Evolutionary conservation across 2,888 invertebrate species (phyloP), one percentile per base, ranked within the genome.

Genomic region (Chalcosyrphus nemorum): DNA sequence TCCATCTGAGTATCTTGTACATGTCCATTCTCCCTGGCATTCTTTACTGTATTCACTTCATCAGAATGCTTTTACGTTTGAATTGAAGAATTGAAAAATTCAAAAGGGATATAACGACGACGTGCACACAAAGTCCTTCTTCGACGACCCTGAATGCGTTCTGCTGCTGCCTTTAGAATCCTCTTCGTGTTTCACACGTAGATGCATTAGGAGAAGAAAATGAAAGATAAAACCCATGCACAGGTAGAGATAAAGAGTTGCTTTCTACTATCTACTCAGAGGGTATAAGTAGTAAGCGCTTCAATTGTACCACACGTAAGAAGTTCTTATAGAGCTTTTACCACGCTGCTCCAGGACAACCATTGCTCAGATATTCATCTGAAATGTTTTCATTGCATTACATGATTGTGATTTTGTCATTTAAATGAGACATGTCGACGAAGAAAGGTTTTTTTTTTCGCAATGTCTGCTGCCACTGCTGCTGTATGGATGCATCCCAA

Each of bases 371-470:
- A 74, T 65, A 84, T 80, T 80, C 84, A 84, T 70, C 61, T 80
- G 65, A 84, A 84, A 75, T 68, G 74, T 74, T 80, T 84, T 80
- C 63, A 80, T 84, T 78, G 80, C 84, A 74, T 84, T 80, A 68
- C 74, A 41, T 70, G 78, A 80, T 68, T 84, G 80, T 74, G 74
- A 84, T 74, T 84, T 84, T 84, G 84, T 81, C 80, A 84, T 80
- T 80, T 75, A 84, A 84, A 84, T 81, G 80, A 84, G 80, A 84
- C 70, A 80, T 66, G 80, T 75, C 66, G 72, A 68, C 29, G 72
- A 61, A 61, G 43, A 24, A 11, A 5, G 29, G 29, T 29, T 4
- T 4, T 27, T 27, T 54, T 27, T 38, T 24, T 35, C 38, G 35
- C 56, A 59, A 50, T 41, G 41, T n/a, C n/a, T n/a, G 63, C 43